These are phyloP conservation scores for Coelogynopora nodosa DNA, from an alignment of 2,888 invertebrate species.

Conservation along the genomic window DNA sequence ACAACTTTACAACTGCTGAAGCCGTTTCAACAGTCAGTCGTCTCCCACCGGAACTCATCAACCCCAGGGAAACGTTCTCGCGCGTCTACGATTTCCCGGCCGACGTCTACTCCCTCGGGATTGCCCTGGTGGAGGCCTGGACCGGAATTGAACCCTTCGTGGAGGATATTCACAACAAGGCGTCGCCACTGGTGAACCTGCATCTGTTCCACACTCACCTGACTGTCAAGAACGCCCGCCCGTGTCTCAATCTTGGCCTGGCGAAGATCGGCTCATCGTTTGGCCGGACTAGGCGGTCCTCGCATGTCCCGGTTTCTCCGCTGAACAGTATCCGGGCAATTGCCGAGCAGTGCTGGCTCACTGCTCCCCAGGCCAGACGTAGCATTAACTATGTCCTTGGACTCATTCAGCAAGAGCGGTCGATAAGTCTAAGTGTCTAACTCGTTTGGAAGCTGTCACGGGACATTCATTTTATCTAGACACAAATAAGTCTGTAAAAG, in stretches of 20 bases:
- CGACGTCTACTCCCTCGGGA: background rate
- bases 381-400: background rate
- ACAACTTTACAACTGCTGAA: background rate
- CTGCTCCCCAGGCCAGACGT: background rate
- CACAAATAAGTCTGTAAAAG: no score
- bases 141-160: background rate
- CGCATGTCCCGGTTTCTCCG: background rate
- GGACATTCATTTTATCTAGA: no score
- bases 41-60: background rate
- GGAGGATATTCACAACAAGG: background rate
- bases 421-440: no score
- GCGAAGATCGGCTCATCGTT: background rate
- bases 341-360: background rate
- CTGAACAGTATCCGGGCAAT: background rate
- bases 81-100: background rate
- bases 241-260: background rate
- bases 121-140: background rate
- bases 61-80: background rate
- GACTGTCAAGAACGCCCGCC: background rate
- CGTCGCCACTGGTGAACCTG: background rate
- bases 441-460: no score
- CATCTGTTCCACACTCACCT: background rate
- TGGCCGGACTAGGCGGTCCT: background rate
- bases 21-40: background rate
- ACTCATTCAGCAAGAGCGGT: background rate